These are phyloP conservation scores for Philereme vetulata DNA, from an alignment of 2,888 invertebrate species.

Conservation along the genomic window DNA sequence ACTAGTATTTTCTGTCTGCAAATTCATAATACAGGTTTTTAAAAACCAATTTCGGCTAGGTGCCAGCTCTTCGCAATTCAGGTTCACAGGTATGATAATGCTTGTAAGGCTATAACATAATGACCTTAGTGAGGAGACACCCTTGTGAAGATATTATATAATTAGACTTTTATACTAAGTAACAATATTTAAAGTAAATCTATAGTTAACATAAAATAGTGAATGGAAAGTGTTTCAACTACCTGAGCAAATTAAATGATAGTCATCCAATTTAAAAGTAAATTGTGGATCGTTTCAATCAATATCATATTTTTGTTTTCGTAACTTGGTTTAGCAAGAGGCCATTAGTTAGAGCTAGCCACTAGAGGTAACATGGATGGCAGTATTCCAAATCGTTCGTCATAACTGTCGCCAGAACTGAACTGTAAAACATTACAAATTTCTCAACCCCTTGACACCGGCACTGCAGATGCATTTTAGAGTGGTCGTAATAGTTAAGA, in stretches of 20 bases:
- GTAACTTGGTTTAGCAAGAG: conserved; percentile 39
- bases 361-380: conserved; percentile 48
- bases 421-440: conserved; percentile 39
- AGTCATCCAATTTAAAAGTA: conserved; percentile 6
- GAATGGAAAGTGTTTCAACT: not conserved
- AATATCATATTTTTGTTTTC: conserved; percentile 19
- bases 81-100: no score
- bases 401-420: conserved; percentile 30
- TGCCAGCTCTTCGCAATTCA: no score
- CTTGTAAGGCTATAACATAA: no score
- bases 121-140: no score
- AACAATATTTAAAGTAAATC: no score
- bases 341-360: conserved; percentile 43
- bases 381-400: conserved; percentile 44
- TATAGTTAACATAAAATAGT: no score
- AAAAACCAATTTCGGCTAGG: no score
- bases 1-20: no score
- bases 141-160: no score
- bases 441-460: conserved; percentile 14
- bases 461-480: conserved; percentile 18
- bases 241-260: not conserved
- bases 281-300: not conserved
- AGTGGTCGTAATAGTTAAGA: not conserved
- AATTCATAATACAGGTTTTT: no score
- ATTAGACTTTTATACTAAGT: no score